These are phyloP conservation scores for Gallinago solitaria DNA, from an alignment of 2,797 vertebrate genomes.

Conservation along the genomic window DNA sequence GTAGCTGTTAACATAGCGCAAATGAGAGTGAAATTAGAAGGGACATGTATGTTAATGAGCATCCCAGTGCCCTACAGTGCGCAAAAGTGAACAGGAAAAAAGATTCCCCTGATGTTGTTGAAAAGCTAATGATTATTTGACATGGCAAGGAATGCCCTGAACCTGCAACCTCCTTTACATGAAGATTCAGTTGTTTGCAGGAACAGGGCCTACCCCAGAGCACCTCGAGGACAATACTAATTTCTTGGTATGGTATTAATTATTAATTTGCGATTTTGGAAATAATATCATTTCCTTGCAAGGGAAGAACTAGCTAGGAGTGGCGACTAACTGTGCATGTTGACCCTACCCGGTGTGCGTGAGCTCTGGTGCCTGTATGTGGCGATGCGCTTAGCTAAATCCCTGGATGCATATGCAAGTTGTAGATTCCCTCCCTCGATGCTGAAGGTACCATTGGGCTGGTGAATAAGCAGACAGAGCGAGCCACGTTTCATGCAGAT, in stretches of 20 bases:
- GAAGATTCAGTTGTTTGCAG: background rate
- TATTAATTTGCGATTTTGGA: constrained; percentile 3
- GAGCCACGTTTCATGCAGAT: background rate
- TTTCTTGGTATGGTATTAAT: constrained; percentile 15
- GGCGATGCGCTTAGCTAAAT: background rate
- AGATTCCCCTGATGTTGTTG: background rate
- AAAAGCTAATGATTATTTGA: constrained; percentile 46
- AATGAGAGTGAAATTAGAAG: constrained; percentile 62
- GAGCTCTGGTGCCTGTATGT: background rate
- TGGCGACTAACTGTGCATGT: background rate
- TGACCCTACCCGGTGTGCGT: rapidly evolving
- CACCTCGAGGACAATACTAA: background rate
- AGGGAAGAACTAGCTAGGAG: background rate
- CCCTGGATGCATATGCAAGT: background rate
- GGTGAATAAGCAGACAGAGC: background rate
- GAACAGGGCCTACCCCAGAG: background rate
- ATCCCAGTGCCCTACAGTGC: background rate
- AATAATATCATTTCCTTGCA: background rate
- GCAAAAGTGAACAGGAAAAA: background rate
- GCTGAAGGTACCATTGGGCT: background rate
- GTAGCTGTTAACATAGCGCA: constrained; percentile 54
- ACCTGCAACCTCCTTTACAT: background rate
- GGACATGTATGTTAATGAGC: constrained; percentile 65
- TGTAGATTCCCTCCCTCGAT: background rate
- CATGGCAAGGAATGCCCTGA: constrained; percentile 3